Conservation (phyloP, 2,113 vertebrate species). For the Hippocampus guttulatus region DNA sequence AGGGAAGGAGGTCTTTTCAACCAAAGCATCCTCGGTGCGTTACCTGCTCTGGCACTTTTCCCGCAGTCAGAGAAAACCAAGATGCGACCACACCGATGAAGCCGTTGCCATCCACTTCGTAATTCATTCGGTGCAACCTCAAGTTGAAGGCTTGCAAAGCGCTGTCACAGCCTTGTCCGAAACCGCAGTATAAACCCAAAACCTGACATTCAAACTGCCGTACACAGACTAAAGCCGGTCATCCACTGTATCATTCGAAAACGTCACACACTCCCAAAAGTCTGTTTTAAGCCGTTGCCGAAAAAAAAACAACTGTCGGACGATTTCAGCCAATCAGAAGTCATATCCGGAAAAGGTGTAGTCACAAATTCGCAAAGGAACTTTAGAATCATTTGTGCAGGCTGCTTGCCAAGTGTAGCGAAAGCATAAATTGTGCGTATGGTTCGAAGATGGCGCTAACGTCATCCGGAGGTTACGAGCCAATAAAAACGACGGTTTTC, state of each 20-base stretch:
- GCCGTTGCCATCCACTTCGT: conserved; percentile 32
- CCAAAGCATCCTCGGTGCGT: conserved; percentile 45
- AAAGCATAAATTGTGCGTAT: background rate
- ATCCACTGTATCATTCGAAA: background rate
- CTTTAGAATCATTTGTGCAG: background rate
- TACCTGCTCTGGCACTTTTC: conserved; percentile 52
- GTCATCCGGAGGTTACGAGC: background rate
- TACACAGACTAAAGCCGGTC: background rate
- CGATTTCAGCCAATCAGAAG: background rate
- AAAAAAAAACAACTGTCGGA: background rate
- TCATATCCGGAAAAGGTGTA: background rate
- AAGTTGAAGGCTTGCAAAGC: conserved; percentile 30
- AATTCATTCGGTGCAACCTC: conserved; percentile 39
- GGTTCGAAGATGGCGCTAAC: background rate
- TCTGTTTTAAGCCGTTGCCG: background rate
- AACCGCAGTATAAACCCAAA: conserved; percentile 50
- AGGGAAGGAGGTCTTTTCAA: conserved; percentile 30
- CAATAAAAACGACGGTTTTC: conserved; percentile 5
- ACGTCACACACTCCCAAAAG: background rate
- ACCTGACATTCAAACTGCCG: conserved; percentile 7
- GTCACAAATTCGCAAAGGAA: background rate
- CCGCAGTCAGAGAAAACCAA: conserved; percentile 48
- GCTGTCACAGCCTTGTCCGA: conserved; percentile 19
- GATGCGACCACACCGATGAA: conserved; percentile 57
- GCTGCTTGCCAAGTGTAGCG: background rate